Evolutionary conservation across 2,888 invertebrate species (phyloP).

Genomic region (Cylindroiulus punctatus): DNA sequence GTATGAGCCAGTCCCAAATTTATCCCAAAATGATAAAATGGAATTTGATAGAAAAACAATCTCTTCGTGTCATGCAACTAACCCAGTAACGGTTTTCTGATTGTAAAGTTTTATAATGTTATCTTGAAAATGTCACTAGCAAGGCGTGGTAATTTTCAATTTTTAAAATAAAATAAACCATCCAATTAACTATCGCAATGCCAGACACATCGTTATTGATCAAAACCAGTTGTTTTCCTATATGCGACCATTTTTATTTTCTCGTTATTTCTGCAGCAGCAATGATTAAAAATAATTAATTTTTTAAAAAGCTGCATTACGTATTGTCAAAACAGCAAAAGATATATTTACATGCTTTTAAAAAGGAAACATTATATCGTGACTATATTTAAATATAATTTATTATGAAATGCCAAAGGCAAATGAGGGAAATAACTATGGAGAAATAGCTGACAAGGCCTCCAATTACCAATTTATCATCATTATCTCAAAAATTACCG

Average conservation of each 20-base stretch:
- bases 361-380: slow-evolving; percentile 37
- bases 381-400: slow-evolving; percentile 42
- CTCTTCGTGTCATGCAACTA: not conserved
- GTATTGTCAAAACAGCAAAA: not conserved
- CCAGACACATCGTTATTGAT: not conserved
- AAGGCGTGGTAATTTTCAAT: not conserved
- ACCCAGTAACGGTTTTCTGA: no score
- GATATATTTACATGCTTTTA: slow-evolving; percentile 1
- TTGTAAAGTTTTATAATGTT: no score
- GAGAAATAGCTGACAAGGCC: slow-evolving; percentile 15
- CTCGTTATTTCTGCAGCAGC: not conserved
- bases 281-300: slow-evolving; percentile 7
- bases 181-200: not conserved
- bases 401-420: slow-evolving; percentile 23
- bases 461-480: slow-evolving; percentile 38
- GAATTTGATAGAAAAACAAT: slow-evolving; percentile 1
- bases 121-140: not conserved
- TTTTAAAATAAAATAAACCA: not conserved
- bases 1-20: not conserved
- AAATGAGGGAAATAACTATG: not conserved
- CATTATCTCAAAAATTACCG: slow-evolving; percentile 8
- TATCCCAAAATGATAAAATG: not conserved
- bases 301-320: not conserved
- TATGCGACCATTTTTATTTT: not conserved
- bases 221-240: not conserved